Evolutionary conservation across 2,888 invertebrate genomes (phyloP), one percentile per base, ranked within the genome.

Genomic region (Caenorhabditis afra): DNA sequence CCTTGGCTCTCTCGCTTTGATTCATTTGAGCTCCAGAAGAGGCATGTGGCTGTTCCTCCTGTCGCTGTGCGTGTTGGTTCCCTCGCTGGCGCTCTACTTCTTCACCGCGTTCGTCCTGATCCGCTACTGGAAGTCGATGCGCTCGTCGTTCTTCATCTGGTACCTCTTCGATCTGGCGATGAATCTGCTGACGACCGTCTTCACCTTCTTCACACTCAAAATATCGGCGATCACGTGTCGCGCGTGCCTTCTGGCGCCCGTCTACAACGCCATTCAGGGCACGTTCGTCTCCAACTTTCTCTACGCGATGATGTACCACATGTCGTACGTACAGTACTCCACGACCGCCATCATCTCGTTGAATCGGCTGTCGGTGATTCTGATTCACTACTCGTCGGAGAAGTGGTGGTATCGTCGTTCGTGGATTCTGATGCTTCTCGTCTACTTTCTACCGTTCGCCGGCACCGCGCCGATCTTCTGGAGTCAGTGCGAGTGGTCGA

Each of bases 221-320:
- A 10, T 62, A 2, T 59, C 70, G 7, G 44, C 44, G 3, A 53
- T 45, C 22, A 70, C 70, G 23, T 70, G 61, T 47, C 55, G 45
- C 18, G 20, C 35, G 0, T 70, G 61, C 14, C 39, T 47, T 0
- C 23, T 70, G 12, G 52, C 53, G 8, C 47, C 47, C 0, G 5
- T 61, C 11, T 70, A 62, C 55, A 16, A 16, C 3, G 11, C 14
- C 0, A 45, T 70, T 0, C 16, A 61, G 14, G 39, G 14, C 11
- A 53, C 23, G 10, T 1, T 70, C 10, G n/a, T 55, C 29, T 61
- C 62, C 0, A 53, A 70, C 14, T 53, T 70, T 11, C 0, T 62
- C 45, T 70, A 70, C 35, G 41, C 61, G 16, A 53, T 70, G 70
- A 70, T 70, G 70, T 70, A 70, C 41, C 61, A 70, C 45, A 62